phyloP scores from a whole-genome alignment of 2,797 vertebrate species.

The Tolypeutes matacus region DNA sequence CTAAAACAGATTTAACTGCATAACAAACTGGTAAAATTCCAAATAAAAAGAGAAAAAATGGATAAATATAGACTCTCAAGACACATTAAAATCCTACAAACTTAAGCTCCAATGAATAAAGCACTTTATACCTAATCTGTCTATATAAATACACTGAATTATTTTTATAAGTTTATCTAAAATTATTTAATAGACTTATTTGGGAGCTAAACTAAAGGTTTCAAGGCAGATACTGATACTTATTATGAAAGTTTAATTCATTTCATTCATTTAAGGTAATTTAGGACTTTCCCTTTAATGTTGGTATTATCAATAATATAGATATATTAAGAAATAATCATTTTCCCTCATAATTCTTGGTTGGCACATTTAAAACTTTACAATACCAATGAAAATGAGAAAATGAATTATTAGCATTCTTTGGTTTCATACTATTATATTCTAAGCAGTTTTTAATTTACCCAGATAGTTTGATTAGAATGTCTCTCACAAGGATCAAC shows the following conservation, averaged over 20 bases:
- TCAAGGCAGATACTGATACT: constrained; percentile 1
- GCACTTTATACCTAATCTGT: neutral
- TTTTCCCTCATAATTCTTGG: constrained; percentile 56
- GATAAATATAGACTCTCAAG: neutral
- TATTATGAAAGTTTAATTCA: constrained; percentile 35
- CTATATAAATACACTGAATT: constrained; percentile 26
- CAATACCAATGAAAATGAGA: constrained; percentile 27
- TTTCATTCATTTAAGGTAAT: constrained; percentile 47
- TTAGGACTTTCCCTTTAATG: constrained; percentile 26
- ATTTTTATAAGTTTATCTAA: neutral
- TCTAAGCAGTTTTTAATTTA: constrained; percentile 18
- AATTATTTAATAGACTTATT: constrained; percentile 37
- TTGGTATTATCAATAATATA: neutral
- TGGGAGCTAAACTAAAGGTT: constrained; percentile 1
- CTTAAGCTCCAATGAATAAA: constrained; percentile 38
- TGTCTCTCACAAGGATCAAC: neutral
- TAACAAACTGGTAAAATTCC: constrained; percentile 2
- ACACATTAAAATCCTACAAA: constrained; percentile 30
- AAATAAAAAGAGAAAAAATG: neutral
- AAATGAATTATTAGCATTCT: constrained; percentile 12
- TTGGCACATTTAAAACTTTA: constrained; percentile 33
- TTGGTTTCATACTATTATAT: constrained; percentile 26
- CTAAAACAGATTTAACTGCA: neutral
- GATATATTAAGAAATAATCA: neutral
- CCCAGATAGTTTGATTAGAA: neutral